These are phyloP conservation scores for Tachyglossus aculeatus DNA, from an alignment of 2,797 vertebrate genomes.

Conservation along the genomic window DNA sequence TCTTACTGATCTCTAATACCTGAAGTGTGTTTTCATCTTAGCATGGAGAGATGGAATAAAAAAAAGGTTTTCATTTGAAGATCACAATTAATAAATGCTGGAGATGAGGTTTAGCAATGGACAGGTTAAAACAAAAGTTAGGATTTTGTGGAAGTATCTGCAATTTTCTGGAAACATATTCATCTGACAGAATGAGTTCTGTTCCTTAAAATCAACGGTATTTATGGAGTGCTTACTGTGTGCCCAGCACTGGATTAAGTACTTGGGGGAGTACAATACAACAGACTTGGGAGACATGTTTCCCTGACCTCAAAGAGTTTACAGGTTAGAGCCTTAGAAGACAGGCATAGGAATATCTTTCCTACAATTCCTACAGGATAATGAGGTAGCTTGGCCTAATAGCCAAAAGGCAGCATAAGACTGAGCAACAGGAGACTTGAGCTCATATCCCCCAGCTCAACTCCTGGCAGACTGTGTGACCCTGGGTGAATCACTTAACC, in stretches of 20 bases:
- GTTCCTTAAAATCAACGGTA: accelerated
- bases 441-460: too few species aligned
- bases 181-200: too few species aligned
- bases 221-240: accelerated
- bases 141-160: neutral
- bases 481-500: too few species aligned
- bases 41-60: neutral
- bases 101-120: neutral
- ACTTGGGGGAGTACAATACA: accelerated
- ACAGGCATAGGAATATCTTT: neutral
- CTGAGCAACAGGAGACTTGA: too few species aligned
- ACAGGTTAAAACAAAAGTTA: neutral
- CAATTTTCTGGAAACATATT: too few species aligned
- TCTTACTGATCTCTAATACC: constrained; percentile 37
- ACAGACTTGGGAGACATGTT: neutral
- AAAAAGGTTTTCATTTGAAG: neutral
- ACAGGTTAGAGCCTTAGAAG: too few species aligned
- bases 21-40: constrained; percentile 46
- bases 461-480: too few species aligned
- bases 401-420: too few species aligned
- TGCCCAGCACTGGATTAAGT: neutral
- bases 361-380: neutral
- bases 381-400: too few species aligned
- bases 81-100: accelerated
- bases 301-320: accelerated